Evolutionary conservation across 1,140 invertebrate species (phyloP).

Genomic region (Leucophenga varia): DNA sequence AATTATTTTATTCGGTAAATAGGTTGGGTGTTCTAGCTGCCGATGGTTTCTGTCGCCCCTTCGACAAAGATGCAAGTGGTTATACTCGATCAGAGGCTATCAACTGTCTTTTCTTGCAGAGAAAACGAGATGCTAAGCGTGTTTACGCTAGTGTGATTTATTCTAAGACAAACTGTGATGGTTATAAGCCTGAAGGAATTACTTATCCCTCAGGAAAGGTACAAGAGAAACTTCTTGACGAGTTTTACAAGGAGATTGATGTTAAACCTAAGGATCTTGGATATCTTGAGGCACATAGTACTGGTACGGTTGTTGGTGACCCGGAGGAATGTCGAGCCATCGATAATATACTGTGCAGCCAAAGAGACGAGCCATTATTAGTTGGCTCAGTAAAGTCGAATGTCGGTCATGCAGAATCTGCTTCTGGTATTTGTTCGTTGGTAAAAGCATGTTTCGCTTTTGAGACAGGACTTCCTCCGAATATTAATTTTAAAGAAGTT

Average conservation of each 20-base stretch:
- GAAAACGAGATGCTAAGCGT: conserved; percentile 73
- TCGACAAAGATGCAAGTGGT: conserved; percentile 80
- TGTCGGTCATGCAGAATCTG: conserved; percentile 89
- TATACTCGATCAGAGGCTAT: conserved; percentile 79
- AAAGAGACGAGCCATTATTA: conserved; percentile 67
- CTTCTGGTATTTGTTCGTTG: conserved; percentile 82
- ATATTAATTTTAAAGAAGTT: conserved; percentile 74
- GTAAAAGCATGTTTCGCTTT: conserved; percentile 79
- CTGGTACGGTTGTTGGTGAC: conserved; percentile 78
- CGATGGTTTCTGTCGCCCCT: conserved; percentile 86
- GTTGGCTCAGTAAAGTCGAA: conserved; percentile 94
- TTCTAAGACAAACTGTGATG: conserved; percentile 79
- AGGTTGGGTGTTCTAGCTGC: conserved; percentile 81
- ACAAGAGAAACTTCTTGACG: conserved; percentile 75
- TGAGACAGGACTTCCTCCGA: conserved; percentile 72
- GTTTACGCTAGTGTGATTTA: conserved; percentile 66
- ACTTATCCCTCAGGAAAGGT: conserved; percentile 85
- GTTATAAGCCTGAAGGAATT: conserved; percentile 86
- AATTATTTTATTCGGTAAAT: too few relatives aligned
- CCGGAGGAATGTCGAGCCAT: conserved; percentile 86
- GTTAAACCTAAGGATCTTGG: conserved; percentile 70
- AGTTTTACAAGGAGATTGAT: conserved; percentile 85
- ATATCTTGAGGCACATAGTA: conserved; percentile 92
- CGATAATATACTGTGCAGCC: conserved; percentile 77
- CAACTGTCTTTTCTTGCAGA: conserved; percentile 78